Conservation (phyloP, 2,888 invertebrate genomes). For the Athalia cordata region DNA sequence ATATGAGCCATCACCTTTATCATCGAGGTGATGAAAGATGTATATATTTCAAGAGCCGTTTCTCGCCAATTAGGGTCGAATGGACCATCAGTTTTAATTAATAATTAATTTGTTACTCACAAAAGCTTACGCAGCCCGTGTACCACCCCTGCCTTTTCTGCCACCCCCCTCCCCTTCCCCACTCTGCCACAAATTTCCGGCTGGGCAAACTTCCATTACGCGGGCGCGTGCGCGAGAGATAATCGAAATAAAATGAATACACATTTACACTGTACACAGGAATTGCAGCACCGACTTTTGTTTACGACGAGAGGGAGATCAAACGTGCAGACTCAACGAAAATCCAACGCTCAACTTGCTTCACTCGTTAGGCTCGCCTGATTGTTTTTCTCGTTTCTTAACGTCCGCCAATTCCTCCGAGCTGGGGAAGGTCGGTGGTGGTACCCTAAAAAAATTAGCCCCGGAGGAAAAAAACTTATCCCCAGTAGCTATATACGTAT, state of each 20-base stretch:
- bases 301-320: slow-evolving; percentile 23
- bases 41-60: slow-evolving; percentile 44
- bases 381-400: slow-evolving; percentile 9
- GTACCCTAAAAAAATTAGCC: slow-evolving; percentile 19
- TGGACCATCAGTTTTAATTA: slow-evolving; percentile 65
- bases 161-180: not conserved
- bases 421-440: slow-evolving; percentile 2
- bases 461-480: slow-evolving; percentile 1
- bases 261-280: not conserved
- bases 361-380: not conserved
- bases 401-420: not conserved
- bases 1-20: slow-evolving; percentile 31
- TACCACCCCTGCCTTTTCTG: not conserved
- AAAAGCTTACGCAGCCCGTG: slow-evolving; percentile 51
- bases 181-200: slow-evolving; percentile 41
- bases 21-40: slow-evolving; percentile 19
- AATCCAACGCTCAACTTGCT: slow-evolving; percentile 9
- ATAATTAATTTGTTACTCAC: slow-evolving; percentile 62
- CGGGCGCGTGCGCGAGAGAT: slow-evolving; percentile 18
- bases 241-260: slow-evolving; percentile 36
- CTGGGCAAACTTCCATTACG: slow-evolving; percentile 24
- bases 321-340: slow-evolving; percentile 20
- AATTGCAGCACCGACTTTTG: slow-evolving; percentile 26
- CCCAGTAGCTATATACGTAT: not conserved
- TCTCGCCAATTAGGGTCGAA: slow-evolving; percentile 53